Evolutionary conservation across 2,113 vertebrate species (phyloP).

Genomic region (Argyrosomus japonicus): DNA sequence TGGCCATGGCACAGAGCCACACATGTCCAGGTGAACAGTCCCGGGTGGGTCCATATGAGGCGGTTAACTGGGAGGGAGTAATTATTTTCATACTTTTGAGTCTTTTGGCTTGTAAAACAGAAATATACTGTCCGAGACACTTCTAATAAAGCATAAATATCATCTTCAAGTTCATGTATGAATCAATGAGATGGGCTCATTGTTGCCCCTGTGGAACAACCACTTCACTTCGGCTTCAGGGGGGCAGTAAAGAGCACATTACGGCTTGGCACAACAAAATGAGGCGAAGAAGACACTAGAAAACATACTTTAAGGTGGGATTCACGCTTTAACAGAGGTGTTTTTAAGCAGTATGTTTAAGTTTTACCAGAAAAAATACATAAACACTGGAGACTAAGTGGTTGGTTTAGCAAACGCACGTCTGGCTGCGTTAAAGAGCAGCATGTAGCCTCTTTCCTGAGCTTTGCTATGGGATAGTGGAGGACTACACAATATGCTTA

Average conservation of each 20-base stretch:
- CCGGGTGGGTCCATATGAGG: too few relatives aligned
- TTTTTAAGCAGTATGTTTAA: neutral
- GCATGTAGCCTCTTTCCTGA: neutral
- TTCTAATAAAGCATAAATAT: too few relatives aligned
- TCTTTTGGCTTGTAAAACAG: too few relatives aligned
- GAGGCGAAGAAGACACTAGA: neutral
- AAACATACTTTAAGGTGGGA: neutral
- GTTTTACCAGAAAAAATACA: fast-evolving
- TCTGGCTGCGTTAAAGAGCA: neutral
- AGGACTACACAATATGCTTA: neutral
- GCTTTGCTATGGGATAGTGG: neutral
- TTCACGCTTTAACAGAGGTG: neutral
- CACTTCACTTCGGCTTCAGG: neutral
- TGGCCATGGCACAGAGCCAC: too few relatives aligned
- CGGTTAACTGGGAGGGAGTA: too few relatives aligned
- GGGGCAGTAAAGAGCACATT: neutral
- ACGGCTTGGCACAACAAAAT: too few relatives aligned
- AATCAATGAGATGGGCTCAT: neutral
- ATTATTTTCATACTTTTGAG: too few relatives aligned
- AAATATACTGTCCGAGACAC: too few relatives aligned
- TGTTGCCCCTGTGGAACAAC: neutral
- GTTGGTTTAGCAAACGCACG: neutral
- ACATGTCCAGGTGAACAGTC: too few relatives aligned
- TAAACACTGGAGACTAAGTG: fast-evolving
- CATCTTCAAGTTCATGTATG: too few relatives aligned